Percentiles rank a stretch among this genome's conserved stretches.
These are phyloP conservation scores for Pollenia labialis DNA, from an alignment of 2,888 invertebrate genomes.

Conservation along the genomic window DNA sequence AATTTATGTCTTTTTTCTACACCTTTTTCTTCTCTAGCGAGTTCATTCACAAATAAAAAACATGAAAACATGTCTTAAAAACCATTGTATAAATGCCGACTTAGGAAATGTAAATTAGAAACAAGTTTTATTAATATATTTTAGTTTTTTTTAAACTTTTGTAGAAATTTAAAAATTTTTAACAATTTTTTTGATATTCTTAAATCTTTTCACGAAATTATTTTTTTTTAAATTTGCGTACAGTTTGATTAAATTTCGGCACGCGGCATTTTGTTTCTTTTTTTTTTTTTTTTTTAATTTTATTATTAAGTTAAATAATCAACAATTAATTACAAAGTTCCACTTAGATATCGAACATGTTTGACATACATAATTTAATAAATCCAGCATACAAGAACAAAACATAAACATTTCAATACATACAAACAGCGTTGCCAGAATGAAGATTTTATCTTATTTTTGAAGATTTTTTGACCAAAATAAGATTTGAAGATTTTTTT, in stretches of 20 bases:
- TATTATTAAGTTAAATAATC: too few species aligned
- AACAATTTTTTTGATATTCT: background rate
- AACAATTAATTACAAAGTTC: background rate
- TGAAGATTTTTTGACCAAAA: too few species aligned
- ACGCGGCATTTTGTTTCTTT: background rate
- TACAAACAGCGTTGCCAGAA: too few species aligned
- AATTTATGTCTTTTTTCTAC: too few species aligned
- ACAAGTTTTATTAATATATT: too few species aligned
- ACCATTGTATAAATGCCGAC: too few species aligned
- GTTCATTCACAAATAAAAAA: too few species aligned
- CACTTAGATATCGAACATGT: background rate
- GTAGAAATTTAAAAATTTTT: background rate
- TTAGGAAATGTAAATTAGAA: too few species aligned
- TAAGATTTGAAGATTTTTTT: too few species aligned
- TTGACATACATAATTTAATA: background rate
- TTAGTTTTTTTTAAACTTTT: background rate
- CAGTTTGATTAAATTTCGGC: background rate
- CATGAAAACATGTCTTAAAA: too few species aligned
- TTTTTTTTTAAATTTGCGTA: background rate
- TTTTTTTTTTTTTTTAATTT: background rate
- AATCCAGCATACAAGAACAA: background rate
- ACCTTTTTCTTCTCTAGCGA: too few species aligned
- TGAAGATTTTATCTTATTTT: too few species aligned
- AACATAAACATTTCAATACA: background rate
- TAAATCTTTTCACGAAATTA: background rate